Evolutionary conservation across 1,140 invertebrate genomes (phyloP).

Genomic region (Druon quercuslanigerum): DNA sequence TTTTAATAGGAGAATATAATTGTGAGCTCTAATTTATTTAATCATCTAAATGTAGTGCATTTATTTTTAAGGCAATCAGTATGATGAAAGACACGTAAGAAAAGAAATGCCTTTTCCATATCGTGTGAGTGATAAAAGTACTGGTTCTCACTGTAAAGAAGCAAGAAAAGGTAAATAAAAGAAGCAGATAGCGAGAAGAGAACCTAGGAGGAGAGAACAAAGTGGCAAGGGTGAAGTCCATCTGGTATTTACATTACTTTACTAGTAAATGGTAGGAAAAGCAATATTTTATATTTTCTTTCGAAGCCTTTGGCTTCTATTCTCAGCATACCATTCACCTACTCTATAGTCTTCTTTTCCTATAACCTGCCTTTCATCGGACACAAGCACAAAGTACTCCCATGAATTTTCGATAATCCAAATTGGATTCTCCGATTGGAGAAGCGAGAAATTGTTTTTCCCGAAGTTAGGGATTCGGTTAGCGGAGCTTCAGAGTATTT

Average conservation of each 20-base stretch:
- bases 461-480: slow-evolving; percentile 50
- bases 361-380: slow-evolving; percentile 56
- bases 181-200: slow-evolving; percentile 29
- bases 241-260: slow-evolving; percentile 34
- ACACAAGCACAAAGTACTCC: slow-evolving; percentile 58
- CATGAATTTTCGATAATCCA: slow-evolving; percentile 73
- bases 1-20: too few relatives aligned
- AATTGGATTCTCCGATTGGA: slow-evolving; percentile 67
- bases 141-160: neutral
- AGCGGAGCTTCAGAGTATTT: neutral
- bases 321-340: slow-evolving; percentile 38
- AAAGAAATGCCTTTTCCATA: neutral
- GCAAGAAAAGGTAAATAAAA: slow-evolving; percentile 11
- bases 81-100: too few relatives aligned
- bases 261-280: slow-evolving; percentile 35
- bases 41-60: too few relatives aligned
- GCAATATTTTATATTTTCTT: slow-evolving; percentile 57
- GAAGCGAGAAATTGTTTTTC: slow-evolving; percentile 57
- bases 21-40: too few relatives aligned
- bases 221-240: slow-evolving; percentile 15
- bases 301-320: slow-evolving; percentile 42
- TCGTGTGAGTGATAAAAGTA: neutral
- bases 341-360: slow-evolving; percentile 46
- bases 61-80: too few relatives aligned
- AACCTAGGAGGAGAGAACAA: slow-evolving; percentile 25